phyloP scores from a whole-genome alignment of 2,888 invertebrate genomes.

The Oscheius sp. region DNA sequence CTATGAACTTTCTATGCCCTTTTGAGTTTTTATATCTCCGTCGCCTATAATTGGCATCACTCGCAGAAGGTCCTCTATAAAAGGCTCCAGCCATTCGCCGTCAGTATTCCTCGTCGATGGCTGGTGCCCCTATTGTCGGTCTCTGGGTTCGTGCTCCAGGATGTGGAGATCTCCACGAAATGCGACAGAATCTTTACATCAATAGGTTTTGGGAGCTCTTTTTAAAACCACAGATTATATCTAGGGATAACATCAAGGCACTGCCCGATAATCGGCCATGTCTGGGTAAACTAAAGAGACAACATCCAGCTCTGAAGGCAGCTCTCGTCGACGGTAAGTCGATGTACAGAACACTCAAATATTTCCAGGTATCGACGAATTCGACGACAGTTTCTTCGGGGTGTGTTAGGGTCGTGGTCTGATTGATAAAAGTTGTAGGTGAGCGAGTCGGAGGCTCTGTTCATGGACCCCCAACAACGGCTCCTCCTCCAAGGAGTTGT shows the following conservation, averaged over 20 bases:
- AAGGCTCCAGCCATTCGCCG: background rate
- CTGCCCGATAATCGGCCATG: conserved; percentile 29
- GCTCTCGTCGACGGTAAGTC: conserved; percentile 45
- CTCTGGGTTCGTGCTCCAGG: conserved; percentile 34
- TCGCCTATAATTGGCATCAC: background rate
- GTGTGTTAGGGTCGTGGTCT: conserved; percentile 24
- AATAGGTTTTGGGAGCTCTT: conserved; percentile 39
- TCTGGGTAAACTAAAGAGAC: conserved; percentile 43
- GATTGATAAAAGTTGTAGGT: conserved; percentile 41
- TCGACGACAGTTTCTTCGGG: conserved; percentile 58
- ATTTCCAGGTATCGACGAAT: conserved; percentile 39
- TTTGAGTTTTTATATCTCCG: background rate
- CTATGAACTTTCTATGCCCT: conserved; percentile 14
- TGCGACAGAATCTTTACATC: conserved; percentile 22
- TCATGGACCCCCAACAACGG: conserved; percentile 71
- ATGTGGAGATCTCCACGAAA: conserved; percentile 12
- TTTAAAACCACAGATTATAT: conserved; percentile 22
- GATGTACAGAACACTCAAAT: too few species aligned
- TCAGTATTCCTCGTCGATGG: background rate
- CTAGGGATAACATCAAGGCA: too few species aligned
- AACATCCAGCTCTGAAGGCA: conserved; percentile 50
- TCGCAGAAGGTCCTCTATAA: conserved; percentile 3
- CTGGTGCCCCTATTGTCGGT: conserved; percentile 29
- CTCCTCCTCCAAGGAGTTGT: conserved; percentile 65
- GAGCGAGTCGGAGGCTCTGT: conserved; percentile 63